These are phyloP conservation scores for Athalia circularis DNA, from an alignment of 2,888 invertebrate genomes.

Conservation along the genomic window DNA sequence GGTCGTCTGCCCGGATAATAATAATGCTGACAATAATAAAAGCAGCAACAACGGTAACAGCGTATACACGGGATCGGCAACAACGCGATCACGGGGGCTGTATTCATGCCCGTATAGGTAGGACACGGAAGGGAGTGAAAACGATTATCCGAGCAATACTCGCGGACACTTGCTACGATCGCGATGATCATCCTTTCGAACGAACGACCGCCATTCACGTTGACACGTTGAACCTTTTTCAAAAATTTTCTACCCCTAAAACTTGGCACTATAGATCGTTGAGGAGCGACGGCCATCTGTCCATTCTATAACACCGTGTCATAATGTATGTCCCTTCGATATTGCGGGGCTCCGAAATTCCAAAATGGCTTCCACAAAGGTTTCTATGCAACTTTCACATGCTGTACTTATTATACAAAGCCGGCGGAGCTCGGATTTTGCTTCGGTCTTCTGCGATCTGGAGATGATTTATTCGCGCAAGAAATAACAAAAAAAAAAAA, in stretches of 20 bases:
- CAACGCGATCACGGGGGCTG: neutral
- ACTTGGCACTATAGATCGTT: slow-evolving; percentile 12
- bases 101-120: neutral
- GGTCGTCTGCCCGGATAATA: slow-evolving; percentile 15
- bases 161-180: neutral
- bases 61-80: neutral
- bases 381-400: slow-evolving; percentile 18
- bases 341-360: slow-evolving; percentile 65
- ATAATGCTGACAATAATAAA: neutral
- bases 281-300: slow-evolving; percentile 27
- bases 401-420: slow-evolving; percentile 32
- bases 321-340: slow-evolving; percentile 53
- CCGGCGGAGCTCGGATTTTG: neutral
- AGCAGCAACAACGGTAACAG: neutral
- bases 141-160: slow-evolving; percentile 22
- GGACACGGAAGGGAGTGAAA: neutral
- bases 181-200: slow-evolving; percentile 7
- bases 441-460: neutral
- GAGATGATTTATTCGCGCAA: neutral
- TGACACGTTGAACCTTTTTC: slow-evolving; percentile 38
- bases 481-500: neutral
- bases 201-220: slow-evolving; percentile 4
- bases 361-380: slow-evolving; percentile 54
- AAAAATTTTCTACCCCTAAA: slow-evolving; percentile 28
- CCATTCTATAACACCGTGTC: slow-evolving; percentile 29